Percentiles rank a stretch among this genome's conserved stretches.
Evolutionary conservation across 2,797 vertebrate species (phyloP).

Genomic region (Diplodus sargus): DNA sequence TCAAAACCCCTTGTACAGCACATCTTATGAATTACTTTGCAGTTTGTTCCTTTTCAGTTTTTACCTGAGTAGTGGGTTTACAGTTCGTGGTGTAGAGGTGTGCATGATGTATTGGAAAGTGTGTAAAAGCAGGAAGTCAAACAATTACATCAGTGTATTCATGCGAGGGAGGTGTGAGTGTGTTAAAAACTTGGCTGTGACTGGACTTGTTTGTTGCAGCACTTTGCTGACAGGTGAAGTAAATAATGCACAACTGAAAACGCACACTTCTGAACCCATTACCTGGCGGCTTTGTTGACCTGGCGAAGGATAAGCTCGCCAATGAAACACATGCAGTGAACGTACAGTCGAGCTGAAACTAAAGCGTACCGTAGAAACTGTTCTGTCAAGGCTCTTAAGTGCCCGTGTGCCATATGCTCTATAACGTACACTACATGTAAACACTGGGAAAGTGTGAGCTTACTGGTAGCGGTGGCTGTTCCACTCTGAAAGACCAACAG

Average conservation of each 20-base stretch:
- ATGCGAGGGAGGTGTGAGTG: not conserved
- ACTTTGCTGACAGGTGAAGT: conserved; percentile 13
- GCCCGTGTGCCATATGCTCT: conserved; percentile 26
- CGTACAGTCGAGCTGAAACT: conserved; percentile 1
- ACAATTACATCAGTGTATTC: not conserved
- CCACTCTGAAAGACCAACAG: conserved; percentile 16
- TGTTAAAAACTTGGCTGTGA: not conserved
- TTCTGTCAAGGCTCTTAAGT: conserved; percentile 47
- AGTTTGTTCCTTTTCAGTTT: not conserved
- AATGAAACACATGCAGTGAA: conserved; percentile 16
- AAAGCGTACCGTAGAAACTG: conserved; percentile 22
- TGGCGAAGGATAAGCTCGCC: not conserved
- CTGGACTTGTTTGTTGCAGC: conserved; percentile 4
- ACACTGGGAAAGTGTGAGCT: conserved; percentile 65
- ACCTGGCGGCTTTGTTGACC: conserved; percentile 4
- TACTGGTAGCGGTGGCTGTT: conserved; percentile 20
- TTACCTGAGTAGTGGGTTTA: not conserved
- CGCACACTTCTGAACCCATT: not conserved
- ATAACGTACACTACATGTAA: conserved; percentile 71
- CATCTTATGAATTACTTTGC: not conserved
- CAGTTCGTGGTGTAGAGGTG: not conserved
- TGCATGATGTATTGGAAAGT: conserved; percentile 1
- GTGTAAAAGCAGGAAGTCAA: conserved; percentile 9
- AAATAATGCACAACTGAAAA: conserved; percentile 12
- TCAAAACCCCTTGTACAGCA: too few species aligned